Conservation (phyloP, 2,888 invertebrate genomes). For the Sminthurides aquaticus region DNA sequence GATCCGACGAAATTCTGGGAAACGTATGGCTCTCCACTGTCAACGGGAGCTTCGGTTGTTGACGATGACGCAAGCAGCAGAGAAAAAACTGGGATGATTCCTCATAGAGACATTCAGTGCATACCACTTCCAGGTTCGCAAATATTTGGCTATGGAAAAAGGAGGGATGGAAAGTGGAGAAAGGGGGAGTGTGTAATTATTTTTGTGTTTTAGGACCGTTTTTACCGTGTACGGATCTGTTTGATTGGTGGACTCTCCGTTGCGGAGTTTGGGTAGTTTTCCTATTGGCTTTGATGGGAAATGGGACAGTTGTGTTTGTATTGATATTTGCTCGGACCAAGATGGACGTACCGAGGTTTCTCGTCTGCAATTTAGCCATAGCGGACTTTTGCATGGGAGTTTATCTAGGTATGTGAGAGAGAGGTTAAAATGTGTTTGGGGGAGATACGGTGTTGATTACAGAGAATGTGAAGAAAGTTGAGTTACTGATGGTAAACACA, state of each 20-base stretch:
- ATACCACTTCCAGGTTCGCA: constrained; percentile 67
- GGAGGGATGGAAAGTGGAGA: not conserved
- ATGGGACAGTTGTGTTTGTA: constrained; percentile 90
- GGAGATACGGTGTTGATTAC: not conserved
- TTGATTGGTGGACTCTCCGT: constrained; percentile 95
- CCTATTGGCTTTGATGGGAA: constrained; percentile 87
- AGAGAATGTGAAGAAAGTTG: no score
- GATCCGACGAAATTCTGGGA: constrained; percentile 35
- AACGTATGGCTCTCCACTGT: constrained; percentile 25
- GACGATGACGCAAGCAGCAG: constrained; percentile 16
- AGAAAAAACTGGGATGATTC: constrained; percentile 6
- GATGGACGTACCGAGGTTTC: constrained; percentile 92
- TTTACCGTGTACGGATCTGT: constrained; percentile 88
- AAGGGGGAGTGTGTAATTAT: not conserved
- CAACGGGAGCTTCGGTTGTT: constrained; percentile 23
- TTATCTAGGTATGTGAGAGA: constrained; percentile 67
- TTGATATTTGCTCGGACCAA: constrained; percentile 82
- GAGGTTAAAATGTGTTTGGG: constrained; percentile 1
- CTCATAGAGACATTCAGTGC: constrained; percentile 57
- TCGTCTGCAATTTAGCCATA: constrained; percentile 91
- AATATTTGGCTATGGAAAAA: not conserved
- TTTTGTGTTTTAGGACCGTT: constrained; percentile 65
- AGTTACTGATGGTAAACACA: not conserved
- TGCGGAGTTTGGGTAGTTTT: constrained; percentile 98
- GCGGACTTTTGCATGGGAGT: constrained; percentile 97